phyloP scores from a whole-genome alignment of 2,888 invertebrate species.

The Tholera decimalis region DNA sequence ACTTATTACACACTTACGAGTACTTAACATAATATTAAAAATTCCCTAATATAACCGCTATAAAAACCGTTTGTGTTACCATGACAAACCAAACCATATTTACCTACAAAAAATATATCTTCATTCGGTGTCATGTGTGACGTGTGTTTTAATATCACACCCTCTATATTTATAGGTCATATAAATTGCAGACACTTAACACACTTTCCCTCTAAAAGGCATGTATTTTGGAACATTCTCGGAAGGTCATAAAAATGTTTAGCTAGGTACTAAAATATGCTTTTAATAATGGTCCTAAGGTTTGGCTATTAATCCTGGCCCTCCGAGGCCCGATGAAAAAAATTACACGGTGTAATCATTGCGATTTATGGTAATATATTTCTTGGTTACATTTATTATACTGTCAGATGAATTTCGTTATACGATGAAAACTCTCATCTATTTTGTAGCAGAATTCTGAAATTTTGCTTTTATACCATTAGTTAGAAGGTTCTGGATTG shows the following conservation, averaged over 20 bases:
- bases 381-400: conserved; percentile 51
- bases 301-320: conserved; percentile 63
- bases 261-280: conserved; percentile 64
- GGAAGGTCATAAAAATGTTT: conserved; percentile 63
- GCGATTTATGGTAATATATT: conserved; percentile 58
- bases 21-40: too few species aligned
- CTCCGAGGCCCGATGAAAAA: conserved; percentile 60
- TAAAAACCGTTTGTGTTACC: neutral
- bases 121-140: conserved; percentile 17
- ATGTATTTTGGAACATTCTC: conserved; percentile 57
- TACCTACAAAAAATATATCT: conserved; percentile 26
- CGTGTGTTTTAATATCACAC: conserved; percentile 51
- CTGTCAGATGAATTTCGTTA: conserved; percentile 17
- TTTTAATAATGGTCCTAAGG: conserved; percentile 62
- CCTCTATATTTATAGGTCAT: conserved; percentile 53
- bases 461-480: too few species aligned
- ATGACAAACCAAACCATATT: conserved; percentile 1
- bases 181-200: conserved; percentile 59
- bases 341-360: conserved; percentile 59
- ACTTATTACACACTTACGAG: too few species aligned
- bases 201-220: conserved; percentile 52
- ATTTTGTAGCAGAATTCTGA: neutral
- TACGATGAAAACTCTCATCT: neutral
- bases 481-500: too few species aligned
- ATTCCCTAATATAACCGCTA: too few species aligned